Conservation (phyloP, 2,888 invertebrate species). For the Azorinus chamasolen region DNA sequence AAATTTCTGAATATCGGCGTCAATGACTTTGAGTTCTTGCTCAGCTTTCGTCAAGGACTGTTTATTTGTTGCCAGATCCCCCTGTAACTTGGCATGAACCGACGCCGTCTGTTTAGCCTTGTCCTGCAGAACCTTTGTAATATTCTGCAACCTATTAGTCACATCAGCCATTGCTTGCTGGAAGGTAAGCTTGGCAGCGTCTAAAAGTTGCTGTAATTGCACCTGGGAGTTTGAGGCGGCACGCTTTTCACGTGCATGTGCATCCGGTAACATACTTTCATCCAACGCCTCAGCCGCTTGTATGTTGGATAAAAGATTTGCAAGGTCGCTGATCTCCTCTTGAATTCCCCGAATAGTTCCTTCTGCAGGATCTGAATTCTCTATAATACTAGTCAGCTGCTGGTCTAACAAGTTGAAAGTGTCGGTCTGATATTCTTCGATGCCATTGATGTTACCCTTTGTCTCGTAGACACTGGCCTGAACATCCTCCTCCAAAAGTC, state of each 20-base stretch:
- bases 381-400: conserved; percentile 31
- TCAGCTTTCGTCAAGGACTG: conserved; percentile 30
- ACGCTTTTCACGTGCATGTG: conserved; percentile 8
- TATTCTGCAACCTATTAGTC: conserved; percentile 27
- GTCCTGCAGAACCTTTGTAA: conserved; percentile 13
- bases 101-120: conserved; percentile 16
- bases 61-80: conserved; percentile 31
- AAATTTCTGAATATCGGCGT: conserved; percentile 1
- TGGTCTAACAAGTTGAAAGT: conserved; percentile 41
- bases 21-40: conserved; percentile 22
- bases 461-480: conserved; percentile 45
- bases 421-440: conserved; percentile 42
- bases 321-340: conserved; percentile 42
- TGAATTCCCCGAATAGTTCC: conserved; percentile 36
- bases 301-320: conserved; percentile 13
- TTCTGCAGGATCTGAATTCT: conserved; percentile 11
- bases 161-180: conserved; percentile 32
- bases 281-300: neutral
- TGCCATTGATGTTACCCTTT: conserved; percentile 33
- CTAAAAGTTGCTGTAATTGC: conserved; percentile 23
- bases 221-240: conserved; percentile 17
- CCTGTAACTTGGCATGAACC: conserved; percentile 24
- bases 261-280: conserved; percentile 1
- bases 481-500: conserved; percentile 52
- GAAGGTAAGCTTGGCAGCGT: conserved; percentile 42